Evolutionary conservation across 2,888 invertebrate species (phyloP), one percentile per base, ranked within the genome.

Genomic region (Parasteatoda lunata): DNA sequence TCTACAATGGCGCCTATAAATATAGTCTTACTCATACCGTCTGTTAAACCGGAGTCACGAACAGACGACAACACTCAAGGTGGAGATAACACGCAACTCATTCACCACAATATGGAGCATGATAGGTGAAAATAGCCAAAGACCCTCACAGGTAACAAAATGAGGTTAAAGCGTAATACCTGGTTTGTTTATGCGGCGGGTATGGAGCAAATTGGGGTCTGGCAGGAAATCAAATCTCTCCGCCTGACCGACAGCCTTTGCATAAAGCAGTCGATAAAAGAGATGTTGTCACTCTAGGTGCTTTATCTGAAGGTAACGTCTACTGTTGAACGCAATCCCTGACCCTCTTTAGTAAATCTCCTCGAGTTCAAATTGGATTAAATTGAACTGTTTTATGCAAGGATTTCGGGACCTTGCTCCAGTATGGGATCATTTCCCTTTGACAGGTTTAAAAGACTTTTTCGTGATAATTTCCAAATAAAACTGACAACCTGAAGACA

Each of bases 101-200:
- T 79, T 72, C 79, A 15, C 65, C 45, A 65, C 48, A 79, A 79
- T 79, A 79, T 79, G 72, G 79, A 64, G n/a, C 77, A 77, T 68
- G 77, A 4, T 9, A 68, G 9, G n/a, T 64, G 51, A 72, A 72
- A 79, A 72, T 72, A 79, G 52, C 77, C 77, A 13, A 5, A 7
- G 51, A 13, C 48, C 45, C 49, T 49, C 70, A 66, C 71, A 81
- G 81, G 81, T 81, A 59, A 52, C 8, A 79, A 65, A 79, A 79
- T 79, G 79, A 30, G 79, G 79, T 79, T 79, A 51, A 8, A 13
- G 45, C 45, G 11, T 49, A 59, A 51, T 81, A 81, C 73, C 73
- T 81, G 81, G 48, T 52, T 73, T 68, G 73, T 73, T 81, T 81
- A 81, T 65, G 72, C 54, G 66, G 52, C 52, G 73, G 66, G 47